These are phyloP conservation scores for Drosophila ogumai DNA, from an alignment of 1,140 invertebrate genomes.

Conservation along the genomic window DNA sequence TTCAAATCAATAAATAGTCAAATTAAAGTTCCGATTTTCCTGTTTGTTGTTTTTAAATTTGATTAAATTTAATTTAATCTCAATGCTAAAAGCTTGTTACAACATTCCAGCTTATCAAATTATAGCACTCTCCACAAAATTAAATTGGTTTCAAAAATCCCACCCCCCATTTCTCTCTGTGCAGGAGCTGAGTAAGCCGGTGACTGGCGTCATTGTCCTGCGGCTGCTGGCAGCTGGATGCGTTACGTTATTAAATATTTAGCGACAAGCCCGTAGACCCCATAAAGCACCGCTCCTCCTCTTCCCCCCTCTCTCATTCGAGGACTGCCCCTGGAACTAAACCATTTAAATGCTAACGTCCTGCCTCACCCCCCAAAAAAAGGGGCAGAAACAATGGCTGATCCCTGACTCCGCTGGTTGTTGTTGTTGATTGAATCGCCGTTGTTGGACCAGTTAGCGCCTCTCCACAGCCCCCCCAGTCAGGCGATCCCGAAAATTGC, in stretches of 20 bases:
- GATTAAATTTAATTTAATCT: too few relatives aligned
- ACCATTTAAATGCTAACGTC: conserved; percentile 11
- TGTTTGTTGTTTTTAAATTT: too few relatives aligned
- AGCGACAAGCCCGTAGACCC: conserved; percentile 27
- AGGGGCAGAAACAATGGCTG: conserved; percentile 5
- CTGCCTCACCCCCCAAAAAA: not conserved
- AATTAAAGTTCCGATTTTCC: too few relatives aligned
- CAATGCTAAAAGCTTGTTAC: not conserved
- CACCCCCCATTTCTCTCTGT: not conserved
- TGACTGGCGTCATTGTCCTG: conserved; percentile 51
- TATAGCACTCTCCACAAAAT: too few relatives aligned
- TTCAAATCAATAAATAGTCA: too few relatives aligned
- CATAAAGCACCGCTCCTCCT: conserved; percentile 6
- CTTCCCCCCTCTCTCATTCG: too few relatives aligned
- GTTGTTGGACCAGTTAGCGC: conserved; percentile 65
- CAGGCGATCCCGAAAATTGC: conserved; percentile 49
- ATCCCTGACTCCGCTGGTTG: conserved; percentile 25
- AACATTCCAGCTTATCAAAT: too few relatives aligned
- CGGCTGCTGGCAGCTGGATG: conserved; percentile 53
- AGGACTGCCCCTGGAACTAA: not conserved
- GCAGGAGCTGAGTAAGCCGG: not conserved
- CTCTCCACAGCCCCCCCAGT: conserved; percentile 9
- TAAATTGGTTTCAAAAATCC: not conserved
- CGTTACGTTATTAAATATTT: conserved; percentile 74
- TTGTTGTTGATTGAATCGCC: conserved; percentile 46